Conservation (phyloP, 2,113 vertebrate species). For the Delphinapterus leucas region DNA sequence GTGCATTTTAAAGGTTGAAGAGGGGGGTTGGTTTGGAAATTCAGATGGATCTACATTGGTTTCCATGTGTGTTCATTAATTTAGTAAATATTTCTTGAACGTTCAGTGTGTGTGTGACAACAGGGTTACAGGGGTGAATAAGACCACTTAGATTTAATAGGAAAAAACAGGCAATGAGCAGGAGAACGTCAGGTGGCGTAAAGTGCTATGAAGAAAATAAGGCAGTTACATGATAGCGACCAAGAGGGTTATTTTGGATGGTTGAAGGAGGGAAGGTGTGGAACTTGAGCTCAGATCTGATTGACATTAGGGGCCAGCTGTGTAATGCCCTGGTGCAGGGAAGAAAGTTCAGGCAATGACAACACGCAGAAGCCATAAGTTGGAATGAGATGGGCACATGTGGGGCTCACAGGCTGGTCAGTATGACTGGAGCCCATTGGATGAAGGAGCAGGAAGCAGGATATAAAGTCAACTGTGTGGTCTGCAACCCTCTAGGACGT, state of each 20-base stretch:
- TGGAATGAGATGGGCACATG: neutral
- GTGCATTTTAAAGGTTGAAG: neutral
- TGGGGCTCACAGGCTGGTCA: too few species aligned
- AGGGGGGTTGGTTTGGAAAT: neutral
- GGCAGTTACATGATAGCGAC: neutral
- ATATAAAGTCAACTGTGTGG: accelerated
- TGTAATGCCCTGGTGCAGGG: neutral
- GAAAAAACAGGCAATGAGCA: neutral
- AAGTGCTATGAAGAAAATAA: neutral
- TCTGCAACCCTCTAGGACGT: neutral
- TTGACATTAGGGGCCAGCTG: neutral
- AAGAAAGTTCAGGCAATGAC: neutral
- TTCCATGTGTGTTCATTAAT: neutral
- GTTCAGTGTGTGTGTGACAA: neutral
- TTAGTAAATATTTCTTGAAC: neutral
- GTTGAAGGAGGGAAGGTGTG: neutral
- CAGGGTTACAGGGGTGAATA: neutral
- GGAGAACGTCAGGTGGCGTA: accelerated
- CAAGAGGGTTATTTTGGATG: neutral
- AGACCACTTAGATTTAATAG: neutral
- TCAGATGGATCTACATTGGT: neutral
- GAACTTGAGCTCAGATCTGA: neutral
- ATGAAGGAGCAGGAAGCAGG: neutral
- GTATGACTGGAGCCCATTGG: accelerated
- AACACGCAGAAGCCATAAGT: accelerated